Conservation (phyloP, 2,888 invertebrate genomes). For the Polyommatus icarus region DNA sequence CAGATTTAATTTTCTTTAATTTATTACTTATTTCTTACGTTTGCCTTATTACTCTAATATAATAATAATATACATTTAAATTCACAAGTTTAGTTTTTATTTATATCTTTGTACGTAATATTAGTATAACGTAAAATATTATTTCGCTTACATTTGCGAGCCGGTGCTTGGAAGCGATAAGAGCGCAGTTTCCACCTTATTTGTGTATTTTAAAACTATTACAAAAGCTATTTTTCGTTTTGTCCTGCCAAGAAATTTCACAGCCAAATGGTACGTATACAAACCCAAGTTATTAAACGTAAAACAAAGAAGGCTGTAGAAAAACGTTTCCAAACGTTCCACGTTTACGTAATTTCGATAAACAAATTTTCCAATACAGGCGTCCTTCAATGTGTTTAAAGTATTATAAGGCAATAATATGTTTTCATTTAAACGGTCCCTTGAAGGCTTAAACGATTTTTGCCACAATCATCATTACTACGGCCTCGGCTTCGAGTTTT, state of each 20-base stretch:
- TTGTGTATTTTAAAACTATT: conserved; percentile 30
- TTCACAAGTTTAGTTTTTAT: not conserved
- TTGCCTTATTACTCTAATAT: not conserved
- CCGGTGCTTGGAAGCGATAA: conserved; percentile 29
- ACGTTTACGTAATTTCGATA: not conserved
- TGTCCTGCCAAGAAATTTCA: not conserved
- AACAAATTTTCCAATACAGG: conserved; percentile 2
- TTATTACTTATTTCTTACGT: not conserved
- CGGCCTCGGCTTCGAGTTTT: conserved; percentile 12
- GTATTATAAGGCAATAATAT: conserved; percentile 12
- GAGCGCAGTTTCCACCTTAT: conserved; percentile 8
- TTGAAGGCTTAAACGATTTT: conserved; percentile 17
- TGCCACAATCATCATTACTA: conserved; percentile 27
- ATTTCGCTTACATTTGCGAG: conserved; percentile 16
- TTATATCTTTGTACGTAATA: not conserved
- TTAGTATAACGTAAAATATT: not conserved
- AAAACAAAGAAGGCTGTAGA: not conserved
- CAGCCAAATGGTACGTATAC: not conserved
- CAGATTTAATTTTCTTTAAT: not conserved
- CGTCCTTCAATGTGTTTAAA: not conserved
- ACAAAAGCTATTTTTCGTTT: not conserved
- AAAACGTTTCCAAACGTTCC: not conserved
- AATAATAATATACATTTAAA: not conserved
- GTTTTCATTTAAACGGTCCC: conserved; percentile 9
- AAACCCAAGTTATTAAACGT: not conserved